These are phyloP conservation scores for Gibbula magus DNA, from an alignment of 2,888 invertebrate genomes.

Conservation along the genomic window DNA sequence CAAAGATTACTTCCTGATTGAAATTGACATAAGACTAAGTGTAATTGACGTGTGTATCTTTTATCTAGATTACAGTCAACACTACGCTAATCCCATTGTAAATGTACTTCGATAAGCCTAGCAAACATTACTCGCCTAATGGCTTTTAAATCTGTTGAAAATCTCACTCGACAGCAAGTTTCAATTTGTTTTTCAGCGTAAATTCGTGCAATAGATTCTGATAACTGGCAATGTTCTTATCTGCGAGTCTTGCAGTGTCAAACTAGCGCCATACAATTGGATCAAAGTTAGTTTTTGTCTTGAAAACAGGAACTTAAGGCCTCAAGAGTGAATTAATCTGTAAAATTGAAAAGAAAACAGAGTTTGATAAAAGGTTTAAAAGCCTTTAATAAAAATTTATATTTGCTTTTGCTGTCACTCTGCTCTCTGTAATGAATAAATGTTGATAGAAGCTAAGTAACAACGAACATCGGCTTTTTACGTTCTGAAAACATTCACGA, in stretches of 20 bases:
- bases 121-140: not conserved
- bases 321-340: not conserved
- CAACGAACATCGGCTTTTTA: too few species aligned
- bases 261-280: too few species aligned
- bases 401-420: too few species aligned
- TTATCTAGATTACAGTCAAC: not conserved
- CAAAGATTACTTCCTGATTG: not conserved
- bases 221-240: too few species aligned
- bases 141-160: not conserved
- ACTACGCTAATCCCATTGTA: not conserved
- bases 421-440: too few species aligned
- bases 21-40: not conserved
- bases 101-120: not conserved
- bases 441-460: too few species aligned
- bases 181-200: too few species aligned
- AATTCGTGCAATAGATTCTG: too few species aligned
- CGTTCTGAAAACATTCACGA: too few species aligned
- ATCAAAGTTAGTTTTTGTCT: too few species aligned
- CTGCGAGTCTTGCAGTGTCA: too few species aligned
- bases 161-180: not conserved
- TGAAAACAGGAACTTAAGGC: not conserved
- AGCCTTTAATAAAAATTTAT: not conserved
- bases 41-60: not conserved
- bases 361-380: conserved; percentile 1
- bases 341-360: not conserved